phyloP scores from a whole-genome alignment of 2,797 vertebrate genomes.

The Haliaeetus albicilla region DNA sequence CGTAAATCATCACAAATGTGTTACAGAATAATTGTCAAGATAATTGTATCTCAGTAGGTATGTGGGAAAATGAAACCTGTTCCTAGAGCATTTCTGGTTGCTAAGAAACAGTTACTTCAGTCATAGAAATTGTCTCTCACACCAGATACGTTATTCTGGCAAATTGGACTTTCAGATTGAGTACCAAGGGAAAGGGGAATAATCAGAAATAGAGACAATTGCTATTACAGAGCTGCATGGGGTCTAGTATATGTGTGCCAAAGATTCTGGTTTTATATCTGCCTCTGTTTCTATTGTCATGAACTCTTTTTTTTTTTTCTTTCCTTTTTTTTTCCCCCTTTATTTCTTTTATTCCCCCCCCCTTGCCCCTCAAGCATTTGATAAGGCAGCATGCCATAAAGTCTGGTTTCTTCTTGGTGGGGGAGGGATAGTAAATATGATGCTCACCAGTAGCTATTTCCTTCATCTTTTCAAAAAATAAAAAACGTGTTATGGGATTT shows the following conservation, averaged over 20 bases:
- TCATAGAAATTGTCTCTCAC: conserved; percentile 49
- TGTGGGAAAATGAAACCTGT: neutral
- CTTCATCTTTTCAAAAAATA: neutral
- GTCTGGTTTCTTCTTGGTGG: neutral
- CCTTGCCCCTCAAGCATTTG: neutral
- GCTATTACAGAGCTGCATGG: conserved; percentile 37
- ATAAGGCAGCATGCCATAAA: neutral
- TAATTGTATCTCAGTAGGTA: conserved; percentile 11
- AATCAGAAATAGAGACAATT: conserved; percentile 58
- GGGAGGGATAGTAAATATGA: neutral
- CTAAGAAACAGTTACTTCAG: conserved; percentile 49
- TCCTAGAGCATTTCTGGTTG: conserved; percentile 34
- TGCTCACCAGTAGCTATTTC: neutral
- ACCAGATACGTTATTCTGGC: conserved; percentile 56
- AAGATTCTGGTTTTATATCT: conserved; percentile 5
- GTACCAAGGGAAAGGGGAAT: conserved; percentile 47
- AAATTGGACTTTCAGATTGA: conserved; percentile 64
- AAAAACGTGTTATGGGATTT: rapidly evolving
- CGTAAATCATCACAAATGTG: conserved; percentile 5
- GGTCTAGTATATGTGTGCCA: neutral
- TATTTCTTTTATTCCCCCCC: neutral
- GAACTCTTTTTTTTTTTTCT: neutral
- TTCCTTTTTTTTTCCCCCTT: no score
- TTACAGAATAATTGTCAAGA: conserved; percentile 3
- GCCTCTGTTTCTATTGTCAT: neutral